Percentiles rank a stretch among this genome's conserved stretches.
Conservation (phyloP, 2,797 vertebrate genomes). For the Poecilia wingei region DNA sequence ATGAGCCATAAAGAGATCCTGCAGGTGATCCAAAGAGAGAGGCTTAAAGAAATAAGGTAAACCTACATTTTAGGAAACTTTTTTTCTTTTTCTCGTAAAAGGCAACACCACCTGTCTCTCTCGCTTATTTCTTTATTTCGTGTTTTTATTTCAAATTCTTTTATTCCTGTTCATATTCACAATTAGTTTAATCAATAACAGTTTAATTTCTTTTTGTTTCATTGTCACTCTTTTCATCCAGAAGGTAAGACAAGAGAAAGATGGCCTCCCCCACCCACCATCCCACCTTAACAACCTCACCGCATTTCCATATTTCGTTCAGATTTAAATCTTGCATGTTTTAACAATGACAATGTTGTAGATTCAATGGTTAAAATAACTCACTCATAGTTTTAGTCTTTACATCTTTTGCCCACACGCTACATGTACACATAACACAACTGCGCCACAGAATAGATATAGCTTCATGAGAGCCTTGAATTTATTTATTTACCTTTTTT, state of each 20-base stretch:
- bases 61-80: neutral
- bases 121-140: conserved; percentile 30
- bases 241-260: conserved; percentile 82
- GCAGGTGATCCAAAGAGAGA: conserved; percentile 97
- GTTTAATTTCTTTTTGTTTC: conserved; percentile 78
- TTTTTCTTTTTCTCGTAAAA: conserved; percentile 1
- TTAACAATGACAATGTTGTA: conserved; percentile 70
- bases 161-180: conserved; percentile 47
- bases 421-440: neutral
- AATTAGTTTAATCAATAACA: conserved; percentile 68
- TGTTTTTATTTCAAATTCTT: conserved; percentile 19
- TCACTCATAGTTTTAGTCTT: neutral
- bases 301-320: conserved; percentile 54
- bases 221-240: conserved; percentile 84
- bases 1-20: conserved; percentile 99
- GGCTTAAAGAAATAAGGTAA: conserved; percentile 98
- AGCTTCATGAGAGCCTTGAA: neutral
- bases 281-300: conserved; percentile 68
- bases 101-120: conserved; percentile 7
- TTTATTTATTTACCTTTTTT: neutral
- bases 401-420: conserved; percentile 14
- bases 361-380: conserved; percentile 45
- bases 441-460: neutral
- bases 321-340: conserved; percentile 76
- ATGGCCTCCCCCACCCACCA: conserved; percentile 31